These are phyloP conservation scores for Drosophila nigromelanica DNA, from an alignment of 1,140 invertebrate species.

Conservation along the genomic window DNA sequence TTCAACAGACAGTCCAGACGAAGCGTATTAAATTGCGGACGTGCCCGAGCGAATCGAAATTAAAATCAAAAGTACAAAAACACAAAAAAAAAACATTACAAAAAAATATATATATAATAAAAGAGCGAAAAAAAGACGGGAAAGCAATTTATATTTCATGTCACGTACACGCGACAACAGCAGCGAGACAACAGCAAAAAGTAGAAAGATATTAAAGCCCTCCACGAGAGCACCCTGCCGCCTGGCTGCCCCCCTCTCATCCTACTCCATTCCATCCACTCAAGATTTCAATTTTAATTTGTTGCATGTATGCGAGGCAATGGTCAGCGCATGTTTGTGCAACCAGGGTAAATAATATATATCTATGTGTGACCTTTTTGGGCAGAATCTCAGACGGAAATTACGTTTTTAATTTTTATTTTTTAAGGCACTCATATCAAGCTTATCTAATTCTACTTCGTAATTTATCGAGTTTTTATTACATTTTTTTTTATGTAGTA, in stretches of 20 bases:
- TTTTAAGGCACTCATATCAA: constrained; percentile 2
- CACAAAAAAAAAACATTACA: neutral
- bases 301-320: constrained; percentile 41
- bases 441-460: constrained; percentile 26
- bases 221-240: neutral
- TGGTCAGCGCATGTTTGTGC: constrained; percentile 23
- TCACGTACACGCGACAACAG: constrained; percentile 50
- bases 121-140: constrained; percentile 7
- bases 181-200: constrained; percentile 27
- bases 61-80: constrained; percentile 48
- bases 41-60: constrained; percentile 57
- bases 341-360: neutral
- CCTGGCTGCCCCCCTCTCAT: neutral
- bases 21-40: constrained; percentile 57
- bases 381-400: constrained; percentile 17
- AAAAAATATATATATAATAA: constrained; percentile 3
- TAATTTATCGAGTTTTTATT: constrained; percentile 34
- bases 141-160: constrained; percentile 58
- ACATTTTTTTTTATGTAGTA: neutral
- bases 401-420: constrained; percentile 9
- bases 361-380: constrained; percentile 13
- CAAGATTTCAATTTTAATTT: constrained; percentile 54
- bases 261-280: neutral
- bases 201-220: constrained; percentile 41
- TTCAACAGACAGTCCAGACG: constrained; percentile 23